Percentiles rank a stretch among this genome's conserved stretches.
Evolutionary conservation across 30 jellyfish, hydroid and myxozoan genomes (phyloP).

Genomic region (Cassiopea andromeda): DNA sequence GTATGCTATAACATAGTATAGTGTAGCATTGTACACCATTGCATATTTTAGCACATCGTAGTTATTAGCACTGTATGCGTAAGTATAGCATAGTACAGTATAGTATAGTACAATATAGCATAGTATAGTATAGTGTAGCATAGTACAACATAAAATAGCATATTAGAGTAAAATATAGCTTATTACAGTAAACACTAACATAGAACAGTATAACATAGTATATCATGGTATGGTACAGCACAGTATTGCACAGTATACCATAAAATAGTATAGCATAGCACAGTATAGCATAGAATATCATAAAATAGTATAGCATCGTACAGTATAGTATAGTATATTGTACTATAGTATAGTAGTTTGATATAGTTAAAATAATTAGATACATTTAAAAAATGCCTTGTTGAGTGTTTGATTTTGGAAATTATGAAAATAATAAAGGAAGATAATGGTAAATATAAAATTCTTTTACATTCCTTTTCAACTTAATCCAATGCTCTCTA

Average conservation of each 20-base stretch:
- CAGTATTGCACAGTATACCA: neutral
- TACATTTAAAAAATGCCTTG: neutral
- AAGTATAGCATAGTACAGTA: neutral
- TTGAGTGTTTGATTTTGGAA: neutral
- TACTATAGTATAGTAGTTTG: constrained; percentile 18
- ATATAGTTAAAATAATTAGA: neutral
- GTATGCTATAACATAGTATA: neutral
- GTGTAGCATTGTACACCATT: neutral
- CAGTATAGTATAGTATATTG: constrained; percentile 25
- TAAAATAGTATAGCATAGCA: neutral
- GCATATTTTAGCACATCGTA: neutral
- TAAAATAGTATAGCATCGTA: constrained; percentile 25
- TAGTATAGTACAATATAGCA: constrained; percentile 1
- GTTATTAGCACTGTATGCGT: neutral
- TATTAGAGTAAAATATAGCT: neutral
- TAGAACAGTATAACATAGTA: neutral
- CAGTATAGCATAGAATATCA: constrained; percentile 25
- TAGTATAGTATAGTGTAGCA: neutral
- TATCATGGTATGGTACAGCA: neutral
- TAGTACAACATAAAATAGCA: neutral
- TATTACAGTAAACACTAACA: neutral
- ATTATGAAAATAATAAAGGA: neutral
- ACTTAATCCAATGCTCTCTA: neutral
- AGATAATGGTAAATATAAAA: neutral
- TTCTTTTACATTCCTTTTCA: neutral